A percentile compares a stretch with the other conserved stretches of the same genome.
phyloP scores from a whole-genome alignment of 2,797 vertebrate species.

The Pseudomugil gertrudae region DNA sequence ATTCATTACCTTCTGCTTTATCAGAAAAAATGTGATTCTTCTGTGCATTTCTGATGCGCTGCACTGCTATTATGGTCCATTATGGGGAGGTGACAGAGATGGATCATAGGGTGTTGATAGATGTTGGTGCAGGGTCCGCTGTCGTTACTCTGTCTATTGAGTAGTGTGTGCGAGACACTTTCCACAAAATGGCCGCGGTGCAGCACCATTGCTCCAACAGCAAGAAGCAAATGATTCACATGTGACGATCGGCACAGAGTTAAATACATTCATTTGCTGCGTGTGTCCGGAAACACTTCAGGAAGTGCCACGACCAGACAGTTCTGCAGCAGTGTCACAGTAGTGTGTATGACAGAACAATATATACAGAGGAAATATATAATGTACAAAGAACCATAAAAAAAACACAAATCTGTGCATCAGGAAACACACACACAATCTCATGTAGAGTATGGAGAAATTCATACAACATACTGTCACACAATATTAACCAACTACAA shows the following conservation, averaged over 20 bases:
- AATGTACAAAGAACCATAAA: slow-evolving; percentile 18
- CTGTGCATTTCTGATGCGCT: slow-evolving; percentile 47
- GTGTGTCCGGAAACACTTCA: slow-evolving; percentile 31
- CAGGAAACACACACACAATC: slow-evolving; percentile 53
- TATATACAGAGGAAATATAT: slow-evolving; percentile 48
- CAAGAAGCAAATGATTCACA: slow-evolving; percentile 42
- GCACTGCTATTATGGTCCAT: slow-evolving; percentile 65
- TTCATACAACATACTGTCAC: slow-evolving; percentile 55
- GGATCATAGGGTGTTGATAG: slow-evolving; percentile 70
- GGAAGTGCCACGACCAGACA: slow-evolving; percentile 18
- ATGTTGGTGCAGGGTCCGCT: slow-evolving; percentile 54
- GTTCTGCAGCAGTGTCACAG: slow-evolving; percentile 22
- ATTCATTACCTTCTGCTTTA: slow-evolving; percentile 73
- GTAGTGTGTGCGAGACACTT: slow-evolving; percentile 30
- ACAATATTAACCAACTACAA: slow-evolving; percentile 58
- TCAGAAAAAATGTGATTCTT: slow-evolving; percentile 69
- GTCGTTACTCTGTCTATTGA: slow-evolving; percentile 61
- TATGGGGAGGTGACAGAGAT: slow-evolving; percentile 70
- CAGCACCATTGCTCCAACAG: slow-evolving; percentile 67
- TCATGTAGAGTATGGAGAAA: slow-evolving; percentile 36
- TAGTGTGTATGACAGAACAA: slow-evolving; percentile 15
- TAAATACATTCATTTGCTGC: slow-evolving; percentile 52
- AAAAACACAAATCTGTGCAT: slow-evolving; percentile 15
- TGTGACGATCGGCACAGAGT: slow-evolving; percentile 31
- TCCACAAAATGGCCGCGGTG: slow-evolving; percentile 76